Conservation (phyloP, 2,888 invertebrate genomes). For the Cryptocheilus praepositus region DNA sequence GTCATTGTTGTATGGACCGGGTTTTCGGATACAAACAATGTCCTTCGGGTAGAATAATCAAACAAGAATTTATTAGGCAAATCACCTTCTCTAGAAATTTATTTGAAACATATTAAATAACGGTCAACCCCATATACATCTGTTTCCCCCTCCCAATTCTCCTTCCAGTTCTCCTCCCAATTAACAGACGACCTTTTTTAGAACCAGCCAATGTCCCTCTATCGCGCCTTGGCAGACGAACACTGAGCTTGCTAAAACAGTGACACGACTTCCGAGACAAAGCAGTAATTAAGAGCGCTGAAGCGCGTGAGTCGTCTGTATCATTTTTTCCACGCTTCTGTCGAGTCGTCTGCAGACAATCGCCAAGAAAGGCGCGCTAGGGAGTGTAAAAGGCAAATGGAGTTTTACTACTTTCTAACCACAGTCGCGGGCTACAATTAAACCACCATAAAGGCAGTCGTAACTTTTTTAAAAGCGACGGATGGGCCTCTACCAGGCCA, state of each 20-base stretch:
- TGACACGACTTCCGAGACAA: conserved; percentile 49
- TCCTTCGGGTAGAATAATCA: no score
- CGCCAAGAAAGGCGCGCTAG: conserved; percentile 39
- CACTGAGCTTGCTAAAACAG: conserved; percentile 39
- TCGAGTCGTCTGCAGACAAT: conserved; percentile 15
- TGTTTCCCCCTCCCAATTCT: no score
- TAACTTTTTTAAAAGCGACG: conserved; percentile 68
- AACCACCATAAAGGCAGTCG: conserved; percentile 70
- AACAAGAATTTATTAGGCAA: no score
- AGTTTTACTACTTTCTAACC: conserved; percentile 72
- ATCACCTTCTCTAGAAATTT: no score
- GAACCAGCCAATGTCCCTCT: not conserved
- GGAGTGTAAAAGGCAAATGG: conserved; percentile 56
- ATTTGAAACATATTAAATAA: no score
- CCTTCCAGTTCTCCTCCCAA: no score
- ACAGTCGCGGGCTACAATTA: conserved; percentile 72
- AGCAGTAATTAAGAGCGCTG: conserved; percentile 57
- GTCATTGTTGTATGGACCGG: no score
- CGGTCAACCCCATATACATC: no score
- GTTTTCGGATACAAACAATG: no score
- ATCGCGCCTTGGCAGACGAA: conserved; percentile 39
- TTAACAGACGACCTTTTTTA: no score
- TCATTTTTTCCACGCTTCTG: conserved; percentile 1
- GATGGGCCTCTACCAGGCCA: conserved; percentile 42
- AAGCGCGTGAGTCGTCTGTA: conserved; percentile 45